Conservation (phyloP, 2,797 vertebrate species). For the Lithobates sylvaticus region DNA sequence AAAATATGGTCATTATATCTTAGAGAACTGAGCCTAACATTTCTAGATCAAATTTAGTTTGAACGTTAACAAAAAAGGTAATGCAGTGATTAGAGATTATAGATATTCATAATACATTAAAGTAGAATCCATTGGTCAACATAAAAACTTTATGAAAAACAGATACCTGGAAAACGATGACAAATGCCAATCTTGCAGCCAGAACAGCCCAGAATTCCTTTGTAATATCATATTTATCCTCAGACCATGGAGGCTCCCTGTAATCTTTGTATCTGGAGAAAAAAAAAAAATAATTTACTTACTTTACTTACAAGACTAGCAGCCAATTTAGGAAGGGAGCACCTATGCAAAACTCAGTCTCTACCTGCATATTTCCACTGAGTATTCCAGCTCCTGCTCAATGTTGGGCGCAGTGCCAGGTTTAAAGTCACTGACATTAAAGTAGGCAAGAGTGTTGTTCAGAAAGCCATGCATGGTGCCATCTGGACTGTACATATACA, state of each 20-base stretch:
- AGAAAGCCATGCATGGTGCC: constrained; percentile 95
- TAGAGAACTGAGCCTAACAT: too few species aligned
- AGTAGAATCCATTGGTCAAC: background rate
- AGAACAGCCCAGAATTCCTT: constrained; percentile 96
- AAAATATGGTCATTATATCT: too few species aligned
- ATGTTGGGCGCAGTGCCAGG: constrained; percentile 82
- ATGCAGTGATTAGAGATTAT: too few species aligned
- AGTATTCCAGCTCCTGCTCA: constrained; percentile 84
- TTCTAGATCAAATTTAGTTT: too few species aligned
- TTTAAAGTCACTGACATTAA: constrained; percentile 94
- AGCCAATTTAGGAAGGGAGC: too few species aligned
- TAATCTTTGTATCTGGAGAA: constrained; percentile 88
- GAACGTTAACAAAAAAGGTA: too few species aligned
- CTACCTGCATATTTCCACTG: constrained; percentile 91
- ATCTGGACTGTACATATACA: constrained; percentile 92
- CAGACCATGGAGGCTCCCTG: constrained; percentile 91
- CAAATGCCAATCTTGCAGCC: constrained; percentile 91
- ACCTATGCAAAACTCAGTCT: background rate
- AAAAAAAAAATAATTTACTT: constrained; percentile 1
- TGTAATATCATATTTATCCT: constrained; percentile 88
- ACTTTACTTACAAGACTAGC: too few species aligned
- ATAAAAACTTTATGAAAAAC: background rate
- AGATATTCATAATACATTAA: too few species aligned
- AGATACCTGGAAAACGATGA: constrained; percentile 93
- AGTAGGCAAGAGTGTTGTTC: constrained; percentile 92